phyloP scores from a whole-genome alignment of 1,140 invertebrate species.

The Aculops lycopersici region DNA sequence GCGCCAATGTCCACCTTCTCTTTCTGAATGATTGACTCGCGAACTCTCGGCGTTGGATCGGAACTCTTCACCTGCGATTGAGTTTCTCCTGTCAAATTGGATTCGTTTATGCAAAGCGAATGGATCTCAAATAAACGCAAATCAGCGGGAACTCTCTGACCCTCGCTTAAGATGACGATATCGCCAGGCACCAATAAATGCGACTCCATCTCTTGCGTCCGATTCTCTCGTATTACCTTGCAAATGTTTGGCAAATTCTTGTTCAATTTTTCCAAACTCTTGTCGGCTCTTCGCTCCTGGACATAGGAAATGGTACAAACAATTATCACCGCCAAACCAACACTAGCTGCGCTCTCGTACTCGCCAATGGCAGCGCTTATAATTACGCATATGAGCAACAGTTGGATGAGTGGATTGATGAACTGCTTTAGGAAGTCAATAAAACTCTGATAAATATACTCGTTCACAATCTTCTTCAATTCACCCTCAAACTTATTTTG shows the following conservation, averaged over 20 bases:
- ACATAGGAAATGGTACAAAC: conserved; percentile 97
- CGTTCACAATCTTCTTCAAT: too few species aligned
- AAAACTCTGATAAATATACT: conserved; percentile 69
- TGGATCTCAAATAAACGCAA: conserved; percentile 47
- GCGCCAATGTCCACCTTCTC: conserved; percentile 14
- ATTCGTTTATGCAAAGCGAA: conserved; percentile 81
- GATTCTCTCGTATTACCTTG: conserved; percentile 40
- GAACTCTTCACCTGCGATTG: too few species aligned
- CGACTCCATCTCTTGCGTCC: conserved; percentile 58
- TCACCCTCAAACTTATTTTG: conserved; percentile 78
- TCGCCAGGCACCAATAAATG: conserved; percentile 86
- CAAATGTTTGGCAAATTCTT: conserved; percentile 55
- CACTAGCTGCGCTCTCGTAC: conserved; percentile 89
- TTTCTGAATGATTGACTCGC: conserved; percentile 16
- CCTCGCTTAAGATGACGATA: conserved; percentile 61
- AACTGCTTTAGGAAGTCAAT: conserved; percentile 93
- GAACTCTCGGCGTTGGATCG: conserved; percentile 39
- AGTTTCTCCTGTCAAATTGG: conserved; percentile 70
- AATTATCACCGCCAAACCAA: conserved; percentile 75
- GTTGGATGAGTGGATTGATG: conserved; percentile 78
- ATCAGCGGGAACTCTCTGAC: conserved; percentile 85
- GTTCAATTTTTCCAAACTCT: conserved; percentile 89
- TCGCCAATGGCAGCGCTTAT: conserved; percentile 86
- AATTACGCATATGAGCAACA: conserved; percentile 66
- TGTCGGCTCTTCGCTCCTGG: conserved; percentile 75